Percentiles rank a stretch among this genome's conserved stretches.
phyloP scores from a whole-genome alignment of 2,797 vertebrate species.

The Falco naumanni region DNA sequence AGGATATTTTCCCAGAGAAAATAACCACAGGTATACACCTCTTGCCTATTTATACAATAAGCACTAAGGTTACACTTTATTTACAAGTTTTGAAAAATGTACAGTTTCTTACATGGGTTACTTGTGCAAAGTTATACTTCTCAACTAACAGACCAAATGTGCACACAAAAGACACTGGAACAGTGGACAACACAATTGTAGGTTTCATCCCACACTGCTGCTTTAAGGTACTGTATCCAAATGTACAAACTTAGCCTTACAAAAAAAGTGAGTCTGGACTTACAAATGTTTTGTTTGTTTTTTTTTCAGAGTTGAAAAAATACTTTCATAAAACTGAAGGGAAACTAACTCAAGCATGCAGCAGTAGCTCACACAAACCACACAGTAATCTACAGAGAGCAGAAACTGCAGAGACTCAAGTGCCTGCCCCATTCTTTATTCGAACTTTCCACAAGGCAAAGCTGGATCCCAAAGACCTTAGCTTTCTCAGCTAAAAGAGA shows the following conservation, averaged over 20 bases:
- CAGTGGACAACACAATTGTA: constrained; percentile 73
- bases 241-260: constrained; percentile 68
- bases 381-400: neutral
- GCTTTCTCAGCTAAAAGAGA: constrained; percentile 30
- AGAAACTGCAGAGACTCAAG: constrained; percentile 42
- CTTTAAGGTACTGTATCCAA: constrained; percentile 66
- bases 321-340: constrained; percentile 55
- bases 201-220: constrained; percentile 73
- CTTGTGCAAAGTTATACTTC: constrained; percentile 90
- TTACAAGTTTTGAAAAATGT: constrained; percentile 97
- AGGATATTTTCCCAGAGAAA: rapidly evolving
- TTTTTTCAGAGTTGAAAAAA: constrained; percentile 53
- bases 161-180: constrained; percentile 75
- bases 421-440: neutral
- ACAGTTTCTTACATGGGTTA: constrained; percentile 99
- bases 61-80: constrained; percentile 88
- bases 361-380: constrained; percentile 58
- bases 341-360: constrained; percentile 71
- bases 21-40: constrained; percentile 21
- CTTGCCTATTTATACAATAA: constrained; percentile 75
- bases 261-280: constrained; percentile 45
- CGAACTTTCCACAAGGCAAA: neutral
- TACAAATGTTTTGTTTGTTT: neutral
- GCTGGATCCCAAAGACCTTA: constrained; percentile 1
- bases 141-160: constrained; percentile 76